A percentile compares a stretch with the other conserved stretches of the same genome.
Conservation (phyloP, 1,140 invertebrate genomes). For the Drosophila sturtevanti region DNA sequence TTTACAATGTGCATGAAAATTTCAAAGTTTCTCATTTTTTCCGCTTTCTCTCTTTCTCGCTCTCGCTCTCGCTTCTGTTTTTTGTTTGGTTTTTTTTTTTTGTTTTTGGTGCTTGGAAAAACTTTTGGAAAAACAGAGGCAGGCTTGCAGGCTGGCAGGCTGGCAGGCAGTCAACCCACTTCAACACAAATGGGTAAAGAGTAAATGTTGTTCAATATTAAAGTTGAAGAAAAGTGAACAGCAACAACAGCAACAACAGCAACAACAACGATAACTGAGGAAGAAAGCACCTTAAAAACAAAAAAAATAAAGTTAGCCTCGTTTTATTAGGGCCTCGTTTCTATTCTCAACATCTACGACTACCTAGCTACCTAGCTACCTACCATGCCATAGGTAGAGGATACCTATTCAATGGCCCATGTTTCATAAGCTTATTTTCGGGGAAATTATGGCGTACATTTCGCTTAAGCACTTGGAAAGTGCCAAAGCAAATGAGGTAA, state of each 20-base stretch:
- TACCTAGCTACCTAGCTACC: neutral
- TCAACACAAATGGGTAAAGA: slow-evolving; percentile 10
- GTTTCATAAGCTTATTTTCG: slow-evolving; percentile 14
- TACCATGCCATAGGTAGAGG: neutral
- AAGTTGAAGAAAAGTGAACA: slow-evolving; percentile 19
- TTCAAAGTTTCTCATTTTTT: slow-evolving; percentile 28
- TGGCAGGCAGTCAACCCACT: neutral
- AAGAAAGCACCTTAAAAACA: neutral
- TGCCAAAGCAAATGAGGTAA: slow-evolving; percentile 2
- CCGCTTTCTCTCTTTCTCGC: neutral
- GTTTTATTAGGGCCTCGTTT: neutral
- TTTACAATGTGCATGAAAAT: slow-evolving; percentile 76
- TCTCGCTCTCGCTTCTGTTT: too few relatives aligned
- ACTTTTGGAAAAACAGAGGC: slow-evolving; percentile 56
- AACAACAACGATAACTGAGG: neutral
- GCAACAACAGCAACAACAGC: neutral
- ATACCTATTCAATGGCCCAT: neutral
- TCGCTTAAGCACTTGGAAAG: slow-evolving; percentile 7
- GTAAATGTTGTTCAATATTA: slow-evolving; percentile 34
- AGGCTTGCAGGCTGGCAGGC: neutral
- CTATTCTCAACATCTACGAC: neutral
- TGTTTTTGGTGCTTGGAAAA: slow-evolving; percentile 15
- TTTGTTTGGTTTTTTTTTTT: neutral
- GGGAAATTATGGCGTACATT: slow-evolving; percentile 3
- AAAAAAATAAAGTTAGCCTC: neutral